Base-by-base conservation (phyloP, 1,140 invertebrate species). In the Ylistrum balloti region DNA sequence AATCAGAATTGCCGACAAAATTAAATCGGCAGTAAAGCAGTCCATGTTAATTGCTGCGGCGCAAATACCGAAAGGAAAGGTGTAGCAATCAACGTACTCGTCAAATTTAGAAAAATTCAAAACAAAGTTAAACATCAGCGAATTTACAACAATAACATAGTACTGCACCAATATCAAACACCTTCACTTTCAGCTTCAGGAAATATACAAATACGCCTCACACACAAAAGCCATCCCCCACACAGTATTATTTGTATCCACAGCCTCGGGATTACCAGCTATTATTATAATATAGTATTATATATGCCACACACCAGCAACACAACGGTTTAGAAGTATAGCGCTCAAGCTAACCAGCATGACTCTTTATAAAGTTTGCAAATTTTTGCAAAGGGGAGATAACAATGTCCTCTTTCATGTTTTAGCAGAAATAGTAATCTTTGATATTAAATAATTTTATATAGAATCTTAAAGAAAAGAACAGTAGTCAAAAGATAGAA, bases 281-380 rank as follows among this genome's bases (percentile, higher is more conserved):
- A n/a, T 74, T 74, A 48, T 48, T 2, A 48, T 13, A 48, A 2
- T 17, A 74, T 74, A 74, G 9, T 74, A 28, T 74, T 74, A 74
- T 74, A n/a, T 74, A 74, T 74, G 56, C 56, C 56, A 74, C 56
- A 48, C 45, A 28, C 17, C 41, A 74, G 56, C n/a, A n/a, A 74
- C 22, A 74, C 22, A 1, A 28, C n/a, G 22, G 56, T 74, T 74
- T 74, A 74, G n/a, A n/a, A 74, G 56, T 74, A 74, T 74, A 74
- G 56, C 56, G 56, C 56, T n/a, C 56, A 74, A 74, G 56, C 56
- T 74, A 74, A 74, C 56, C 56, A 74, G 56, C 56, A 74, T 74
- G 56, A 74, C 56, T 74, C 56, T 74, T 74, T 17, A 15, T 74
- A 74, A 74, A 28, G 28, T 1, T 28, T 74, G n/a, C 9, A 9